phyloP scores from a whole-genome alignment of 2,888 invertebrate species.

The Tetragonula carbonaria region DNA sequence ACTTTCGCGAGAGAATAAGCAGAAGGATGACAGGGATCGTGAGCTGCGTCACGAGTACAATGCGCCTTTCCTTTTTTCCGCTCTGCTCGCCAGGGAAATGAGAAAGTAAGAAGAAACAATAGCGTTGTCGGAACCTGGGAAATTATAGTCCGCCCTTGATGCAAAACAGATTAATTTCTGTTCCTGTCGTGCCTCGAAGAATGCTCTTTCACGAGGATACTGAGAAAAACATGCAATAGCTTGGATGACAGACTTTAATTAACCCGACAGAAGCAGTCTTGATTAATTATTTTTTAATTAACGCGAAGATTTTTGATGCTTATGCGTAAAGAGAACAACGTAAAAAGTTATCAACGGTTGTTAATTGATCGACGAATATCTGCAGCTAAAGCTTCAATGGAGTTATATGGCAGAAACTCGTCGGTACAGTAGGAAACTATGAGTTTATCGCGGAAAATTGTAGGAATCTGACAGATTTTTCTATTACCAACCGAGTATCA shows the following conservation, averaged over 20 bases:
- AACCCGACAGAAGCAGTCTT: too few relatives aligned
- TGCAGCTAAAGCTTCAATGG: neutral
- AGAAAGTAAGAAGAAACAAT: slow-evolving; percentile 14
- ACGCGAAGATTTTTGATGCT: neutral
- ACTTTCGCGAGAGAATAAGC: slow-evolving; percentile 37
- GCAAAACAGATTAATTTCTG: slow-evolving; percentile 51
- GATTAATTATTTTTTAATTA: neutral
- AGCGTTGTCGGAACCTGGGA: slow-evolving; percentile 22
- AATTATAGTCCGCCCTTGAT: slow-evolving; percentile 51
- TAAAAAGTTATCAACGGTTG: slow-evolving; percentile 1
- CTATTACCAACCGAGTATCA: neutral
- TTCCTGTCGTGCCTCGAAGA: neutral
- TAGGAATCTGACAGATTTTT: slow-evolving; percentile 37
- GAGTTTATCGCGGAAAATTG: neutral
- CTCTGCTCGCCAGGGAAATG: slow-evolving; percentile 39
- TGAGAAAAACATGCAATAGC: neutral
- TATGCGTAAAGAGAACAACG: neutral
- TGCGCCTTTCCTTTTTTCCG: slow-evolving; percentile 26
- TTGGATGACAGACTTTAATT: too few relatives aligned
- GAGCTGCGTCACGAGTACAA: slow-evolving; percentile 40
- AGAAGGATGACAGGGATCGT: slow-evolving; percentile 44
- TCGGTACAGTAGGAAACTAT: slow-evolving; percentile 41
- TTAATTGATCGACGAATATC: slow-evolving; percentile 44
- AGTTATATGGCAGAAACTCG: slow-evolving; percentile 4
- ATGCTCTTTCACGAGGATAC: neutral